These are phyloP conservation scores for Aleiodes sp. DNA, from an alignment of 1,140 invertebrate species.

Conservation along the genomic window DNA sequence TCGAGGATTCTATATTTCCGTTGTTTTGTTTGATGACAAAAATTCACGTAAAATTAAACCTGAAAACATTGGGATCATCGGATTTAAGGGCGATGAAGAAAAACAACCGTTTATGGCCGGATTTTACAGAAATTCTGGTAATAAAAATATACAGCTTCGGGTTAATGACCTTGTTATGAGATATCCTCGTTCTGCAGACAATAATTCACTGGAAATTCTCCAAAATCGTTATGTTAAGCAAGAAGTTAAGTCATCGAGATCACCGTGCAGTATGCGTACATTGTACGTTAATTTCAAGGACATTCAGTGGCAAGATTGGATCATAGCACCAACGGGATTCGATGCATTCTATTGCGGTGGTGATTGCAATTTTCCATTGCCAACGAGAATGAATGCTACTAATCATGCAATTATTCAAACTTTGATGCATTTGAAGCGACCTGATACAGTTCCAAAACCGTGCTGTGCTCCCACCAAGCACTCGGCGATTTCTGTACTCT, in stretches of 20 bases:
- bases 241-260: background rate
- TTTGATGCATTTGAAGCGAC: conserved; percentile 81
- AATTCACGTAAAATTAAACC: conserved; percentile 53
- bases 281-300: conserved; percentile 87
- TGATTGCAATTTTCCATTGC: conserved; percentile 87
- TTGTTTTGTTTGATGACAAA: conserved; percentile 66
- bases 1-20: conserved; percentile 80
- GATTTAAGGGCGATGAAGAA: conserved; percentile 74
- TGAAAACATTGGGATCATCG: conserved; percentile 58
- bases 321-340: conserved; percentile 89
- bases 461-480: conserved; percentile 87
- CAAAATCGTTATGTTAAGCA: conserved; percentile 73
- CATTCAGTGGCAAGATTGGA: conserved; percentile 88
- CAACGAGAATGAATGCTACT: conserved; percentile 86
- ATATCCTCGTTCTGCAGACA: background rate
- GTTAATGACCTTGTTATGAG: background rate
- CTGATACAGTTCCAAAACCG: conserved; percentile 77
- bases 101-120: conserved; percentile 86
- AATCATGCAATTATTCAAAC: conserved; percentile 94
- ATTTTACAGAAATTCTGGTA: conserved; percentile 72
- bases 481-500: conserved; percentile 82
- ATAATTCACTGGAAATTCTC: conserved; percentile 75
- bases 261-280: conserved; percentile 79
- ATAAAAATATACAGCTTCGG: background rate
- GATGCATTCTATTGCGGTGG: conserved; percentile 88